phyloP scores from a whole-genome alignment of 2,797 vertebrate species.

The Chrysocyon brachyurus region DNA sequence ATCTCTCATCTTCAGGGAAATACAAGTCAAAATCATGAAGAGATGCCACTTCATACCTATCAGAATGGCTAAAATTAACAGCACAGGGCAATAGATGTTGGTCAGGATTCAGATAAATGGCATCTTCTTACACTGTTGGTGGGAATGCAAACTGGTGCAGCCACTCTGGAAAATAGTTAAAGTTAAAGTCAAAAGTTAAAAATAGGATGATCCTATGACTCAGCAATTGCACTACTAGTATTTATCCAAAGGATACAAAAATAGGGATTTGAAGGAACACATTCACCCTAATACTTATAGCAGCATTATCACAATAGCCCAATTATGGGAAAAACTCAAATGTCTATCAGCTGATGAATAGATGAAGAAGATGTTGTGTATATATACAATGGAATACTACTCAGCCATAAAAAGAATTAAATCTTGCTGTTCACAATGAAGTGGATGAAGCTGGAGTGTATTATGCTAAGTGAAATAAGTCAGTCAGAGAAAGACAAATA shows the following conservation, averaged over 20 bases:
- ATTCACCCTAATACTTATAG: not conserved
- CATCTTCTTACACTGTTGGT: not conserved
- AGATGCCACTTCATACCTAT: not conserved
- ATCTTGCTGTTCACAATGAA: not conserved
- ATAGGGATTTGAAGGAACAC: not conserved
- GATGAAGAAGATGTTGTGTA: not conserved
- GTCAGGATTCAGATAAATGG: not conserved
- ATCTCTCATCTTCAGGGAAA: not conserved
- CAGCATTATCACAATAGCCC: not conserved
- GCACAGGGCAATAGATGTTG: not conserved
- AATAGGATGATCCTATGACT: not conserved
- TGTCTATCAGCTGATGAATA: not conserved
- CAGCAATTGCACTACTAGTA: not conserved
- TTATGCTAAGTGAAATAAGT: not conserved
- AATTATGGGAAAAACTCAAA: not conserved
- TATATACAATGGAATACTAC: not conserved
- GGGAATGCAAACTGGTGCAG: not conserved
- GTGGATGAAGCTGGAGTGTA: not conserved
- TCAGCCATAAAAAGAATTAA: not conserved
- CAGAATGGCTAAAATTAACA: too few relatives aligned
- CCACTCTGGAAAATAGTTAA: not conserved
- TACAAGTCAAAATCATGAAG: not conserved
- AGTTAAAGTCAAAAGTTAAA: not conserved
- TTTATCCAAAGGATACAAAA: not conserved
- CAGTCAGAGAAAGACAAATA: not conserved